Evolutionary conservation across 92 coral and sea anemone genomes (phyloP), one percentile per base, ranked within the genome.

Genomic region (Meandrina meandrites): DNA sequence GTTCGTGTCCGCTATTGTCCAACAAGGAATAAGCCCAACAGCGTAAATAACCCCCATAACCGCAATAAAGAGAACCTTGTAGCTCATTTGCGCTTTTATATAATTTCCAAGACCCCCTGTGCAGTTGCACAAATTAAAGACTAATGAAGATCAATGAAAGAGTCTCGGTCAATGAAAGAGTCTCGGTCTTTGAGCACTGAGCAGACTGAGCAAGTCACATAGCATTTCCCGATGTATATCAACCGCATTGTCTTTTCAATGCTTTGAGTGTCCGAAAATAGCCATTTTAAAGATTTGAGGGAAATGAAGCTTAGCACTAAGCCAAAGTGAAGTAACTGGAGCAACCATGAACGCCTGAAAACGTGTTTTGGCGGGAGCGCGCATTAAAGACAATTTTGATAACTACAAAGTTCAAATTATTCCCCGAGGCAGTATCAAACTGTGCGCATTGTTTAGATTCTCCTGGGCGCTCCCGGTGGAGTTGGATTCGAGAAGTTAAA

Each of bases 31-130:
- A 30, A 6, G 79, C 42, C 79, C 34, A 76, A 45, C 36, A 76
- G 79, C 58, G 35, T n/a, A 53, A 27, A 79, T 79, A 48, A 79
- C 82, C 68, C 21, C 69, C 54, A 79, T 19, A 54, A 79, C 82
- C 68, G 27, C 69, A 79, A 79, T 19, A 54, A 40, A 75, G 30
- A n/a, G 50, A 14, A 36, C 11, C 69, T 42, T 64, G 58, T 42
- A 14, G 19, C 74, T 27, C 60, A n/a, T 81, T 47, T 45, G 30
- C 56, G 28, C 60, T n/a, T 47, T 70, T 35, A 62, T 36, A 60
- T 68, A 56, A 79, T 53, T 30, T 79, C 21, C 35, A 58, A 60
- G 73, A 40, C 73, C 84, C 75, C 84, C 74, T 60, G 24, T 34
- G 70, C n/a, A n/a, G n/a, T 11, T 7, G 9, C 53, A n/a, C 9